Base-by-base conservation (phyloP, 2,113 vertebrate species). In the Xiphorhynchus elegans region DNA sequence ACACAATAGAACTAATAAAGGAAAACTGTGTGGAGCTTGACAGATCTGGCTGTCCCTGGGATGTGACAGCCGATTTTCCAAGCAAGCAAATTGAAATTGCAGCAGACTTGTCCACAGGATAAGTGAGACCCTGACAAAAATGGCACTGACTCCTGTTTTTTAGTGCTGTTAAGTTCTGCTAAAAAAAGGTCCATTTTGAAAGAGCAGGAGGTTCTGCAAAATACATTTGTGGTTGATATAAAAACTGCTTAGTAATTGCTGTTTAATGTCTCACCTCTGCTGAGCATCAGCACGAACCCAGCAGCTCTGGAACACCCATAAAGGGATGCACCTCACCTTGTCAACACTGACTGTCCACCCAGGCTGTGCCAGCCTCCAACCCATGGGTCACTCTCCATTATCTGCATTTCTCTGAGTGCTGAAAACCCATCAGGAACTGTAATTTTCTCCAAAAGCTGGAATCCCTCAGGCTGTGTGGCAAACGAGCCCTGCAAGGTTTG, bases 1-100 rank as follows among this genome's bases (percentile, higher is more conserved):
- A 97, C 33, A 89, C 85, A 73, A 90, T 69, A 93, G 95, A 96
- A 84, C 92, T 96, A 93, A 95, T 96, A 90, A 96, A 95, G 92
- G 96, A 78, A 62, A 89, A 80, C 78, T 76, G 66, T 46, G n/a
- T 73, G 86, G 84, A 91, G 78, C 79, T 83, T 97, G 97, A 97
- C 88, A 40, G 96, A 97, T 97, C 92, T 93, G 95, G 73, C 96
- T 91, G 96, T 95, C 97, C 97, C 87, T 58, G 88, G 96, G 89
- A 80, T 93, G 89, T 96, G 97, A 97, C 26, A 95, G 96, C 87
- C 94, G 44, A 79, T 87, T 96, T 95, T 80, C 93, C 96, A 82
- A 42, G 52, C 89, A 89, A 96, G 90, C 91, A 95, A 95, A 97
- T 76, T 83, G 92, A 95, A 95, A 88, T 64, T 53, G 62, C 94